Evolutionary conservation across 2,888 invertebrate genomes (phyloP).

Genomic region (Drosophila kambysellisi): DNA sequence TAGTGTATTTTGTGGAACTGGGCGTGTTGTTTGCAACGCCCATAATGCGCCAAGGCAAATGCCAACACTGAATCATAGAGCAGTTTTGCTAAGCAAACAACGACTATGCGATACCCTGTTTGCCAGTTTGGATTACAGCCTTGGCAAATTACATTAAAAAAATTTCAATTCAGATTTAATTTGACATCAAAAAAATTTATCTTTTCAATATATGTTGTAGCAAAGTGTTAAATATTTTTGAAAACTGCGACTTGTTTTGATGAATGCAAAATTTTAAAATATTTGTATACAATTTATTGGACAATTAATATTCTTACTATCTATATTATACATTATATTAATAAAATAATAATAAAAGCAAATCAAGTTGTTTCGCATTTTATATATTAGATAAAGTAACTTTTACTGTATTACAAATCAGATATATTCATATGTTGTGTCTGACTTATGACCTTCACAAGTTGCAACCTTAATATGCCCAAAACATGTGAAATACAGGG

Average conservation of each 20-base stretch:
- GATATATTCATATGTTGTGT: neutral
- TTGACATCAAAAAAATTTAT: neutral
- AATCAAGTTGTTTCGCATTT: neutral
- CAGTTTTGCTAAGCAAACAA: accelerated
- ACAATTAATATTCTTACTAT: too few species aligned
- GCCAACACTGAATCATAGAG: constrained; percentile 51
- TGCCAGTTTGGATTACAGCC: neutral
- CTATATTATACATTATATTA: neutral
- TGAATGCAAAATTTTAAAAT: neutral
- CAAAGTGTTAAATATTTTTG: neutral
- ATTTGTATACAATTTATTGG: neutral
- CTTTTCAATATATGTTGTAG: neutral
- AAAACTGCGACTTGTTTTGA: neutral
- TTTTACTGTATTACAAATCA: neutral
- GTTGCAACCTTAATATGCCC: neutral
- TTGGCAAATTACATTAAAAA: too few species aligned
- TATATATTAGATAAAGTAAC: neutral
- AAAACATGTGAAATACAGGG: constrained; percentile 17
- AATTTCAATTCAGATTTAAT: neutral
- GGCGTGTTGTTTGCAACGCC: constrained; percentile 61
- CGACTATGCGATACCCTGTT: constrained; percentile 22
- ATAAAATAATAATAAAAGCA: neutral
- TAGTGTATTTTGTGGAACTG: constrained; percentile 39
- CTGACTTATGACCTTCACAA: constrained; percentile 2
- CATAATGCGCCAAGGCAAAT: constrained; percentile 73